Evolutionary conservation across 1,140 invertebrate species (phyloP).

Genomic region (Drosophila ficusphila): DNA sequence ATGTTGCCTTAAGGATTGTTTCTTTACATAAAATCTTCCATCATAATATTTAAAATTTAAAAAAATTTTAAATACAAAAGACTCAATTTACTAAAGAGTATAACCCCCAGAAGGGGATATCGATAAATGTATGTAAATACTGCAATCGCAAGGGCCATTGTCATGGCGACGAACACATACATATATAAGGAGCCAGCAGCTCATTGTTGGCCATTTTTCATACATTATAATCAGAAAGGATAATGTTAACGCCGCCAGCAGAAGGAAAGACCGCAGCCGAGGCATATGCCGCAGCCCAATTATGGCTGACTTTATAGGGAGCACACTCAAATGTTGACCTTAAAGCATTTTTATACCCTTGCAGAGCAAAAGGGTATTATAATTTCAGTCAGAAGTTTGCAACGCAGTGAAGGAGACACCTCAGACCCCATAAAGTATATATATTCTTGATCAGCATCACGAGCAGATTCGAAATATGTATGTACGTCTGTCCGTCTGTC

Average conservation of each 20-base stretch:
- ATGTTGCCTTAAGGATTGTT: no score
- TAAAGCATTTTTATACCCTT: conserved; percentile 15
- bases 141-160: conserved; percentile 25
- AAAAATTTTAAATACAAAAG: neutral
- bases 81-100: neutral
- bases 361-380: no score
- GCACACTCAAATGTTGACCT: neutral
- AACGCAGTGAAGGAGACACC: no score
- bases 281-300: conserved; percentile 16
- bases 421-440: no score
- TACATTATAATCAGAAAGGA: conserved; percentile 72
- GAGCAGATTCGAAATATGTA: no score
- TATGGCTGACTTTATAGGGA: conserved; percentile 1
- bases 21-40: no score
- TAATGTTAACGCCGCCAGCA: conserved; percentile 63
- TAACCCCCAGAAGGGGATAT: conserved; percentile 24
- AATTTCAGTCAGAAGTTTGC: no score
- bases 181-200: conserved; percentile 10
- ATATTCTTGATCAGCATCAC: no score
- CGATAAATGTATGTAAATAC: conserved; percentile 74
- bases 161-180: conserved; percentile 26
- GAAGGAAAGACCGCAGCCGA: conserved; percentile 23
- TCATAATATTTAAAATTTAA: no score
- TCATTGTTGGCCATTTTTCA: conserved; percentile 66
- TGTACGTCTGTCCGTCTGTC: no score